Evolutionary conservation across 2,113 vertebrate genomes (phyloP).

Genomic region (Ceyx margarethae): DNA sequence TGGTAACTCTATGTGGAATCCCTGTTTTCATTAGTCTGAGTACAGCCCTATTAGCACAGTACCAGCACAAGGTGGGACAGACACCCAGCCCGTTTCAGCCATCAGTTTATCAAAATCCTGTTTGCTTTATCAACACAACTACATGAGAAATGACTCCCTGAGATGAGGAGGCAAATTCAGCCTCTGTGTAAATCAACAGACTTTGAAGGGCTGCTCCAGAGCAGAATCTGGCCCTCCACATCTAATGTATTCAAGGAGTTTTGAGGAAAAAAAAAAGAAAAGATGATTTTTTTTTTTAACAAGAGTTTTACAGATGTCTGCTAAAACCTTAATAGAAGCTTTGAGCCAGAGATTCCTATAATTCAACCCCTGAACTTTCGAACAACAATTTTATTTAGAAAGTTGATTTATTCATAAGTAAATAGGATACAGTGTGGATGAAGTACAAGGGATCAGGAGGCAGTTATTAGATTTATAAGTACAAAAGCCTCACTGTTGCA

Average conservation of each 20-base stretch:
- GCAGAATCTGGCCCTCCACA: slow-evolving; percentile 23
- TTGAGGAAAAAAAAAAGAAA: neutral
- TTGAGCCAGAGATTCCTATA: slow-evolving; percentile 60
- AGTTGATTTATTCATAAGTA: slow-evolving; percentile 81
- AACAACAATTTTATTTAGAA: slow-evolving; percentile 82
- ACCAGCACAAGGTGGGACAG: neutral
- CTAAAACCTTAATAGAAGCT: slow-evolving; percentile 68
- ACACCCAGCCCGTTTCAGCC: neutral
- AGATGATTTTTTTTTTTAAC: neutral
- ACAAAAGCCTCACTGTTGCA: slow-evolving; percentile 93
- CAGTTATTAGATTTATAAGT: slow-evolving; percentile 86
- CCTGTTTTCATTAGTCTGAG: neutral
- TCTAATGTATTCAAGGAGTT: neutral
- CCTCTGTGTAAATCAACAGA: neutral
- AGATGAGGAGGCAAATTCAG: slow-evolving; percentile 10
- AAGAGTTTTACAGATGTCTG: slow-evolving; percentile 59
- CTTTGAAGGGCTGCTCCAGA: slow-evolving; percentile 26
- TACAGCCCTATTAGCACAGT: neutral
- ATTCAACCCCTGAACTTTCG: slow-evolving; percentile 76
- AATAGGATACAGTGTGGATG: slow-evolving; percentile 82
- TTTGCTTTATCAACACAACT: slow-evolving; percentile 25
- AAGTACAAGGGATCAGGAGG: slow-evolving; percentile 81
- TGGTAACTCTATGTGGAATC: neutral
- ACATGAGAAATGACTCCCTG: neutral
- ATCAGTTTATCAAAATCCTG: slow-evolving; percentile 4